phyloP scores from a whole-genome alignment of 2,797 vertebrate genomes.

The Synaphobranchus kaupii region DNA sequence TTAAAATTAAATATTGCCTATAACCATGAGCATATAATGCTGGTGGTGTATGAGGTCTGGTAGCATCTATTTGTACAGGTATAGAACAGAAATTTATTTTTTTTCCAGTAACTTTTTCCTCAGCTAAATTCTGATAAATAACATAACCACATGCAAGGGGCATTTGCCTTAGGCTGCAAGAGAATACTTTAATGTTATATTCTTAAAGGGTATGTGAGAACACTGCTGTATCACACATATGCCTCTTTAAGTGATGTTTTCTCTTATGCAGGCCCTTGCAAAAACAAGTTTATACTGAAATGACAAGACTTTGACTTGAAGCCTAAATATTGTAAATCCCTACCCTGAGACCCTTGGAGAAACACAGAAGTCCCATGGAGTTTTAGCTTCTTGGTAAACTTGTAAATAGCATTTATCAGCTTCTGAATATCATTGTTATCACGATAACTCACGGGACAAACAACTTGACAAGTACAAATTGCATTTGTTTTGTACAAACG shows the following conservation, averaged over 20 bases:
- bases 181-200: neutral
- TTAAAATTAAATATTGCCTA: neutral
- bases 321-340: neutral
- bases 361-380: neutral
- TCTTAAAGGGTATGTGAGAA: neutral
- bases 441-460: neutral
- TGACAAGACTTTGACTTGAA: neutral
- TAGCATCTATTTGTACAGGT: neutral
- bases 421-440: neutral
- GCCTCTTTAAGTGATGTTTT: neutral
- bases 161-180: neutral
- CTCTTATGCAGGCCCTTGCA: neutral
- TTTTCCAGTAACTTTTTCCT: neutral
- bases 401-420: neutral
- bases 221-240: neutral
- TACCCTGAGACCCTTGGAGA: neutral
- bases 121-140: neutral
- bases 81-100: neutral
- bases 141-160: neutral
- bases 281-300: neutral
- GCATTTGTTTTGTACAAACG: neutral
- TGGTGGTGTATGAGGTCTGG: neutral
- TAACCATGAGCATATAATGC: neutral
- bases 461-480: constrained; percentile 13
- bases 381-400: neutral